Evolutionary conservation across 2,888 invertebrate species (phyloP), one percentile per base, ranked within the genome.

Genomic region (Copidosoma aretas): DNA sequence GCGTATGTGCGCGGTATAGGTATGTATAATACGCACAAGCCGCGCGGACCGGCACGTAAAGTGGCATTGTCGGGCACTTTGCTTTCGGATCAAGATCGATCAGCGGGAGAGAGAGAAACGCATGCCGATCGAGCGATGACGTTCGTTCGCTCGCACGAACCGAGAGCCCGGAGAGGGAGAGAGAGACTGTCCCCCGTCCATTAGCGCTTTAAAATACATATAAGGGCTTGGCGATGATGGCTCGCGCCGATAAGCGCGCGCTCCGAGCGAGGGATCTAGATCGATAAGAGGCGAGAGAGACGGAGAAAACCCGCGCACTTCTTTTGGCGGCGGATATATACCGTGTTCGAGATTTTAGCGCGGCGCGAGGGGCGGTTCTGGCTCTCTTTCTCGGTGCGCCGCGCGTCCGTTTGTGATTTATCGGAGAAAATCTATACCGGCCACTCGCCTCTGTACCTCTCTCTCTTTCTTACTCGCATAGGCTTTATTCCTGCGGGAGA

Each of bases 321-420:
- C 73, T 75, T 75, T 74, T 73, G 74, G 73, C 74, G 71, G 73
- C 64, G 71, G 71, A 71, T 73, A 71, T 56, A 39, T 58, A 62
- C 49, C 51, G 53, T 49, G 21, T 8, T 32, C 32, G 64, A 49
- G 61, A 53, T 65, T 69, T 69, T 65, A 64, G 61, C 60, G 60
- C 22, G 61, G 32, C 3, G 67, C 63, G 64, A 71, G 72, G 67
- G 68, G 64, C 69, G 69, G n/a, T n/a, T n/a, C n/a, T n/a, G n/a
- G n/a, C n/a, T n/a, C n/a, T n/a, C n/a, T n/a, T n/a, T n/a, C n/a
- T n/a, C n/a, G n/a, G 63, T 64, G 62, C 32, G 21, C 24, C 15
- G 43, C 17, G 3, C 10, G 68, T 60, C 43, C 12, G 15, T 46
- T 3, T 2, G 43, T 17, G 43, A 14, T 65, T 58, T 69, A 65